Evolutionary conservation across 2,113 vertebrate species (phyloP), one percentile per base, ranked within the genome.

Genomic region (Tinamus guttatus): DNA sequence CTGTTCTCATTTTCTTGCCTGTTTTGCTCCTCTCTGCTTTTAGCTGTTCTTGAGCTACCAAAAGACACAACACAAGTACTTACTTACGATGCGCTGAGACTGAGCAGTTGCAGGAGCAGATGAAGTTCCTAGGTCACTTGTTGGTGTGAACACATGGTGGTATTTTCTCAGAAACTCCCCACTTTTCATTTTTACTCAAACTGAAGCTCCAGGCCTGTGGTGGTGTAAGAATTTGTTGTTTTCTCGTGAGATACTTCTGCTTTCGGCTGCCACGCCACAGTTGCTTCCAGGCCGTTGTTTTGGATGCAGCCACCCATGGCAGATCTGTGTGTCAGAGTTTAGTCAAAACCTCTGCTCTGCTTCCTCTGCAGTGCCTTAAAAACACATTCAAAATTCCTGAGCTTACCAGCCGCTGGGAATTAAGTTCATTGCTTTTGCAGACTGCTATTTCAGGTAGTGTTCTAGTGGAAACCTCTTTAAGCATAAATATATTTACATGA

Each of bases 1-100:
- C 60, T 94, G 34, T 94, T 82, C 89, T 68, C 82, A 27, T 93
- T 87, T 80, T 92, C 83, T 89, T 71, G 4, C 78, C 69, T 96
- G 1, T 95, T 90, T 85, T 62, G 54, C 80, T 86, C 68, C 51
- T 95, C 54, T 70, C 32, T 68, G 64, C 82, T 95, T 93, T 64
- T 3, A 73, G 65, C 67, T 77, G 70, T 70, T 93, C 54, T 77
- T 54, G 60, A 87, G 81, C 78, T 77, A 20, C 40, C 69, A 32
- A 74, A 85, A 74, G 79, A 30, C 85, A 71, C 30, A 85, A 45
- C 65, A 18, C 40, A 34, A 67, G 45, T 81, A 56, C 30, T 3
- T n/a, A n/a, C n/a, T 40, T 18, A 8, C 0, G 14, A 22, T 36
- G 60, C 68, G 18, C 64, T 49, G 64, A 80, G 92, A 62, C 67